These are phyloP conservation scores for Chloropsis hardwickii DNA, from an alignment of 2,113 vertebrate species.

Conservation along the genomic window DNA sequence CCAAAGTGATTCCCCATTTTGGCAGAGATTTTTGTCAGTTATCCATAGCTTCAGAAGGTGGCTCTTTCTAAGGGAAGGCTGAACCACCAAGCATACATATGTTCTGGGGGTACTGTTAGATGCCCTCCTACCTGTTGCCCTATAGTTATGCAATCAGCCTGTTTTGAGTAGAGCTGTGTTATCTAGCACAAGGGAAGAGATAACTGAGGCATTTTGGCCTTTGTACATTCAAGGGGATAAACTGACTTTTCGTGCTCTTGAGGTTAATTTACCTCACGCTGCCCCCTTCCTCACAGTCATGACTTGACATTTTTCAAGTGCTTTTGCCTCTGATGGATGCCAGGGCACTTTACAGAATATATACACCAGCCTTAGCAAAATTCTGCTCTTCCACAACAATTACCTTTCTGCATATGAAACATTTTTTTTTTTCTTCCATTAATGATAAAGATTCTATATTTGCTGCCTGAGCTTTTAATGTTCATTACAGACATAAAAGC, in stretches of 20 bases:
- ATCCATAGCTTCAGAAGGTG: neutral
- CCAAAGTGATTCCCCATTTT: neutral
- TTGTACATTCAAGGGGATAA: slow-evolving; percentile 28
- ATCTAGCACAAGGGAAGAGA: slow-evolving; percentile 19
- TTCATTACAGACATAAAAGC: neutral
- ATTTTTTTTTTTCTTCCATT: neutral
- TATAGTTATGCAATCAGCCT: slow-evolving; percentile 42
- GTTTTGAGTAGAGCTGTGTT: slow-evolving; percentile 37
- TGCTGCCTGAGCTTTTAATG: neutral
- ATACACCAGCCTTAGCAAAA: neutral
- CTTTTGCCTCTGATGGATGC: slow-evolving; percentile 27
- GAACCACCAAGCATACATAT: neutral
- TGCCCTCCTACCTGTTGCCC: slow-evolving; percentile 61
- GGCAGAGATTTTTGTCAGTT: neutral
- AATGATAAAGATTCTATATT: neutral
- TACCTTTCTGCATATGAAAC: neutral
- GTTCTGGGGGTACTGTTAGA: neutral
- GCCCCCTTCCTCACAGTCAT: slow-evolving; percentile 19
- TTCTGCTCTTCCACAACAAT: neutral
- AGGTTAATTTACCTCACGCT: neutral
- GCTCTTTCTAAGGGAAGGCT: neutral
- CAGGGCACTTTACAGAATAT: neutral
- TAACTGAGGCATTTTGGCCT: slow-evolving; percentile 43
- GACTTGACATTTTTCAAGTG: slow-evolving; percentile 60
- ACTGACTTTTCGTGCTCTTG: neutral